Base-by-base conservation (phyloP, 2,797 vertebrate species). In the Okamejei kenojei region DNA sequence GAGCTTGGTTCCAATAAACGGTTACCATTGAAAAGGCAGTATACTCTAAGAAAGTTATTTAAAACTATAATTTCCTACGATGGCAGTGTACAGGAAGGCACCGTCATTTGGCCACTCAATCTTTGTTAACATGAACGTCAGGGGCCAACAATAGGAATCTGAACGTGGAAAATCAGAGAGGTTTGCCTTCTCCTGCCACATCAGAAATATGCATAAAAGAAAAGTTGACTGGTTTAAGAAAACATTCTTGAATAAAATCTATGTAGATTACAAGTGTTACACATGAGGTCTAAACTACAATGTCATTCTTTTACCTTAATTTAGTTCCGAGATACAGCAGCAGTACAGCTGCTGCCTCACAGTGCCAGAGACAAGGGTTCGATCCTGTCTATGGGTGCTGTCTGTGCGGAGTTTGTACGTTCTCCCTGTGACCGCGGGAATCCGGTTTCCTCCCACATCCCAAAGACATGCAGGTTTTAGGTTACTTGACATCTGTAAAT, bases 21-120 rank as follows among this genome's bases (percentile, higher is more conserved):
- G 29, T 76, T 71, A 92, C 74, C 71, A 54, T 92, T 92, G 35
- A 68, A 82, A 86, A 35, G 17, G n/a, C 84, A 88, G 84, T 71
- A n/a, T 29, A 54, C 21, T 54, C 71, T 76, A 71, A 11, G 73
- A 54, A 92, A n/a, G 26, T 54, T 73, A 76, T 74, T 92, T 54
- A 58, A 90, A 92, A 92, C 35, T 54, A 54, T 15, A 45, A 92
- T 8, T 7, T 19, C 26, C 38, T 21, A 76, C 21, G 76, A 76
- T 54, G 38, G 68, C 38, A 68, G 0, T 68, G n/a, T 35, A 68
- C 61, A 88, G 63, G 61, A 88, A 68, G 1, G 61, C n/a, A 9
- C 2, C 1, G 35, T 65, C 84, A 88, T 68, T n/a, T 35, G 32
- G 61, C 61, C 84, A 35, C 84, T 88, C 61, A 68, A 21, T 35